Percentiles rank a stretch among this genome's conserved stretches.
phyloP scores from a whole-genome alignment of 1,140 invertebrate species.

The Nomia melanderi region DNA sequence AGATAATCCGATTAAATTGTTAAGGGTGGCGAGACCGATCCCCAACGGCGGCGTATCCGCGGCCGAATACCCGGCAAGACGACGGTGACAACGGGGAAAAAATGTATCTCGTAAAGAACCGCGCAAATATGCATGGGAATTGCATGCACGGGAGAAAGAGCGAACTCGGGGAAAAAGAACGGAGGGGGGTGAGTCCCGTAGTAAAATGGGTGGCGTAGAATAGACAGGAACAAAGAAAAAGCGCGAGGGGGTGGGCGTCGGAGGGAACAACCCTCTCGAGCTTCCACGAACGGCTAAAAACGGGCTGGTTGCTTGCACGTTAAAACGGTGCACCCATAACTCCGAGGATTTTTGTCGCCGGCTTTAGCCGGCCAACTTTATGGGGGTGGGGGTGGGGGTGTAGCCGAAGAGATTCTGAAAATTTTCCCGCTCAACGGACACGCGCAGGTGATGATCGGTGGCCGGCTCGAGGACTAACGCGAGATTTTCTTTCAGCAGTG shows the following conservation, averaged over 20 bases:
- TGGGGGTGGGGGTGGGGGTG: conserved; percentile 17
- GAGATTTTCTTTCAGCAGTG: conserved; percentile 42
- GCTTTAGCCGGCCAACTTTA: conserved; percentile 67
- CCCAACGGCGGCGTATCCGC: conserved; percentile 9
- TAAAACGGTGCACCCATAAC: conserved; percentile 64
- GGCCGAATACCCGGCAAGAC: conserved; percentile 55
- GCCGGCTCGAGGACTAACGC: conserved; percentile 8
- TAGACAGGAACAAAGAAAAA: conserved; percentile 36
- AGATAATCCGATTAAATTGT: conserved; percentile 29
- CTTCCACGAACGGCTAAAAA: conserved; percentile 53
- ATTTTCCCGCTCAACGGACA: conserved; percentile 68
- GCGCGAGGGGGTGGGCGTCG: not conserved
- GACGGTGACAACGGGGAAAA: conserved; percentile 65
- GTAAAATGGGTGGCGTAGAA: conserved; percentile 8
- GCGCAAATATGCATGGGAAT: conserved; percentile 76
- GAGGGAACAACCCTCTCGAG: conserved; percentile 42
- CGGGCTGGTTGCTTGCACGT: conserved; percentile 59
- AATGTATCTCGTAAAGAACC: conserved; percentile 74
- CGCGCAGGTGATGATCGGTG: conserved; percentile 58
- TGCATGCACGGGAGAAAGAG: conserved; percentile 46
- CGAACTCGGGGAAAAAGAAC: not conserved
- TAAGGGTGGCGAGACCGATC: conserved; percentile 1
- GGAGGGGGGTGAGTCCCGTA: not conserved
- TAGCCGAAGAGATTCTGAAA: conserved; percentile 54
- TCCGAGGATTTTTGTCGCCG: conserved; percentile 70